Evolutionary conservation across 2,797 vertebrate species (phyloP).

Genomic region (Microctenopoma lineatum): DNA sequence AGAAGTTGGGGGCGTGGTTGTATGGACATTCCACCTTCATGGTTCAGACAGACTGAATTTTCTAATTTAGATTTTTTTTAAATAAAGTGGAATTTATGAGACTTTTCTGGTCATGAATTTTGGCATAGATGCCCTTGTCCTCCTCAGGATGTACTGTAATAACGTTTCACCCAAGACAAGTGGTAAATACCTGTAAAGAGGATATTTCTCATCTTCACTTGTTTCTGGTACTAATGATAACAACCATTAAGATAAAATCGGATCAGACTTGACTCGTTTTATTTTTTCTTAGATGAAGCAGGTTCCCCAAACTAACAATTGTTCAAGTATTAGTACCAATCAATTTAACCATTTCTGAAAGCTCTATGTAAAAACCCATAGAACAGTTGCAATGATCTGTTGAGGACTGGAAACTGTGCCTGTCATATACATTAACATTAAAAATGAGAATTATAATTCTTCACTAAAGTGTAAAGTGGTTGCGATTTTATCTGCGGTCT

Average conservation of each 20-base stretch:
- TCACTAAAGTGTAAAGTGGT: slow-evolving; percentile 2
- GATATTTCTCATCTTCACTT: no score
- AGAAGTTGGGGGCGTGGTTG: neutral
- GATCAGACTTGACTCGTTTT: neutral
- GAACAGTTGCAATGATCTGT: slow-evolving; percentile 21
- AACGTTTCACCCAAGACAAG: no score
- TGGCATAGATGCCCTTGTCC: neutral
- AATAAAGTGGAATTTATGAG: neutral
- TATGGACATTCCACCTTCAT: neutral
- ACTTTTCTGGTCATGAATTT: neutral
- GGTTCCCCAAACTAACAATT: neutral
- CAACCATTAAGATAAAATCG: no score
- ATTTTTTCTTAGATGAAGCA: neutral
- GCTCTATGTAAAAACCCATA: slow-evolving; percentile 3
- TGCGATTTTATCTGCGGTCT: slow-evolving; percentile 47
- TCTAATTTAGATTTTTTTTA: no score
- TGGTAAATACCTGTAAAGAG: no score
- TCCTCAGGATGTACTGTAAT: neutral
- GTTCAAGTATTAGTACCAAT: neutral
- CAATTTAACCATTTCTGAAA: slow-evolving; percentile 16
- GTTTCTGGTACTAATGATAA: no score
- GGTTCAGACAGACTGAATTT: no score
- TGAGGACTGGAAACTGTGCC: slow-evolving; percentile 28
- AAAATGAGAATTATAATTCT: slow-evolving; percentile 49
- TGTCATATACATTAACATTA: slow-evolving; percentile 16